Conservation (phyloP, 2,797 vertebrate species). For the Gadopsis bispinosus region DNA sequence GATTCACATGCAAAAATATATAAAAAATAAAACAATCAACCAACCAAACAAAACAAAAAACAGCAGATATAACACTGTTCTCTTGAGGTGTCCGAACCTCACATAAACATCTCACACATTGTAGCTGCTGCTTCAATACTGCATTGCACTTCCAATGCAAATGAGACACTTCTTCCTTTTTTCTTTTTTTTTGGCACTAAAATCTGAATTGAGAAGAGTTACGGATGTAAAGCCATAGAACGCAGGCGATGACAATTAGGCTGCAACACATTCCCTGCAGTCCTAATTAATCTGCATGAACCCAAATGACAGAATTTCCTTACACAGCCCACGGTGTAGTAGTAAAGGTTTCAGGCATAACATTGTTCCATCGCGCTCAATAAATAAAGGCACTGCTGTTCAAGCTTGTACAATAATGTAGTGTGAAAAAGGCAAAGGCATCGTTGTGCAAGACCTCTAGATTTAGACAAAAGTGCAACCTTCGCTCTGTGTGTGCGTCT, state of each 20-base stretch:
- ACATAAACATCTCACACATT: constrained; percentile 48
- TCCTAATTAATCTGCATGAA: constrained; percentile 43
- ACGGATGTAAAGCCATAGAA: constrained; percentile 37
- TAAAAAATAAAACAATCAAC: constrained; percentile 57
- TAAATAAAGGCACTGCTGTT: constrained; percentile 83
- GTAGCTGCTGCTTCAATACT: constrained; percentile 49
- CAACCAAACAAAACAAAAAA: constrained; percentile 48
- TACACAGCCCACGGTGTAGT: constrained; percentile 24
- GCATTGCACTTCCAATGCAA: constrained; percentile 40
- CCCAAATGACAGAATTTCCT: constrained; percentile 46
- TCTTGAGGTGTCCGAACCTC: constrained; percentile 44
- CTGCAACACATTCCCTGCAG: constrained; percentile 16
- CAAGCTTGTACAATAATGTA: constrained; percentile 77
- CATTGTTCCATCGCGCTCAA: constrained; percentile 66
- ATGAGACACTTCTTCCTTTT: constrained; percentile 26
- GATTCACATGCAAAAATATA: constrained; percentile 65
- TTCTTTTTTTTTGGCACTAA: constrained; percentile 51
- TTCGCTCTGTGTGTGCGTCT: constrained; percentile 40
- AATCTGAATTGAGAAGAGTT: constrained; percentile 34
- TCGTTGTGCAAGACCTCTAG: constrained; percentile 56
- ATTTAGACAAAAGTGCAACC: constrained; percentile 52
- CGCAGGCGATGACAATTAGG: constrained; percentile 11
- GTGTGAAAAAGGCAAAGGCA: constrained; percentile 74
- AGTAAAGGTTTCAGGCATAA: constrained; percentile 68
- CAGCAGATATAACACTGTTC: constrained; percentile 71